Evolutionary conservation across 2,113 vertebrate species (phyloP), one percentile per base, ranked within the genome.

Genomic region (Pseudorhombus dupliciocellatus): DNA sequence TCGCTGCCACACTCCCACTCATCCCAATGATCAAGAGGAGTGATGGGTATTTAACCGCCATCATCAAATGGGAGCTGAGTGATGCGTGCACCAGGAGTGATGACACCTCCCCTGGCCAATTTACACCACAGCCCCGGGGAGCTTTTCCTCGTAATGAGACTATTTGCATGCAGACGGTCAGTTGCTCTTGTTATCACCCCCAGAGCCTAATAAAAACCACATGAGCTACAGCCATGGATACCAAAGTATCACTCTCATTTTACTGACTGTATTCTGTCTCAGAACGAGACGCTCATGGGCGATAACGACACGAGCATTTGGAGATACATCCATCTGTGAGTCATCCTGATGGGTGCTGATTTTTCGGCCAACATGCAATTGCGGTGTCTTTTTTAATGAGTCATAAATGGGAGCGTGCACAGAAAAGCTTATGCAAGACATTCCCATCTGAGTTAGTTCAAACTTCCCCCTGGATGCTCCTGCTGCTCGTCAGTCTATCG

Each of bases 161-260:
- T 53, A 73, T 84, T 83, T 86, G 73, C 89, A 80, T 77, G 77
- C 73, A 30, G 78, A 68, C 15, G 80, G 84, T 80, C 82, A 85
- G 74, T 57, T 75, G 60, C 66, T 79, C 64, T 80, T 59, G 70
- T 83, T 78, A 83, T 85, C 68, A 48, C 55, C 73, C 40, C 44
- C 10, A 44, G 68, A 73, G 51, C 28, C 66, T 46, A 77, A 70
- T 78, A 30, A 79, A 79, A 82, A 79, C 53, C 25, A 57, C 63
- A 83, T 34, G 52, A 81, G 34, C 30, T 64, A 28, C 64, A 6
- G 42, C 55, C 46, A 69, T 54, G 42, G 63, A 62, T 58, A 54
- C 16, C 44, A 25, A 58, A 56, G 51, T 14, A 62, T 72, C 52
- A 25, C 46, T 62, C 21, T 61, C 21, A 4, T 70, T 78, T 74